These are phyloP conservation scores for Rhinichthys osculus DNA, from an alignment of 2,797 vertebrate genomes.

Conservation along the genomic window DNA sequence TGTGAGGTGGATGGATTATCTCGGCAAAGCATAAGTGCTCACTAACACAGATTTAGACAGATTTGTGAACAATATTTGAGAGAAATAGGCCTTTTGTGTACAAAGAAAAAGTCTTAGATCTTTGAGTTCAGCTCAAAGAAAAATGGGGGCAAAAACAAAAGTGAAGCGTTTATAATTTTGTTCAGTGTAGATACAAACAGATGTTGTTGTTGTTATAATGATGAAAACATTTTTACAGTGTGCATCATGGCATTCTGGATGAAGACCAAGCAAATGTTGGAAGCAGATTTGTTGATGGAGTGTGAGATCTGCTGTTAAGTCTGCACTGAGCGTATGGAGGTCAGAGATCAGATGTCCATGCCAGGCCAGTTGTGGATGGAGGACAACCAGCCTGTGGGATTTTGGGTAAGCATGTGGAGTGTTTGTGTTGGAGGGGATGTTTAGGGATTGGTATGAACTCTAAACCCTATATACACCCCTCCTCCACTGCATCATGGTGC, in stretches of 20 bases:
- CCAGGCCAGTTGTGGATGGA: neutral
- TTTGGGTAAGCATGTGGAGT: slow-evolving; percentile 19
- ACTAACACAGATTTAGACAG: too few relatives aligned
- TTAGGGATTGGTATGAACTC: slow-evolving; percentile 18
- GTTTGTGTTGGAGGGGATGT: slow-evolving; percentile 12
- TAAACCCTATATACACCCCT: slow-evolving; percentile 23
- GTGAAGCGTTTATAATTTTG: too few relatives aligned
- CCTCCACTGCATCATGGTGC: slow-evolving; percentile 58
- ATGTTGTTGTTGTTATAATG: neutral
- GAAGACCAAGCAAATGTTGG: neutral
- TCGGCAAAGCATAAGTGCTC: too few relatives aligned
- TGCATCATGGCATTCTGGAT: neutral
- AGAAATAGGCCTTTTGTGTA: too few relatives aligned
- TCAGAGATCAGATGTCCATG: slow-evolving; percentile 20
- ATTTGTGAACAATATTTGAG: too few relatives aligned
- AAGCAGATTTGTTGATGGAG: slow-evolving; percentile 43
- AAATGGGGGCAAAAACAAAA: too few relatives aligned
- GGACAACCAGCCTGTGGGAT: slow-evolving; percentile 12
- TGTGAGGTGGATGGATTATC: too few relatives aligned
- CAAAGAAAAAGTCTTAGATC: too few relatives aligned
- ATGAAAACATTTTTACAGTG: neutral
- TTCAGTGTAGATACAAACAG: neutral
- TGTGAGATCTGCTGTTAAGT: slow-evolving; percentile 12
- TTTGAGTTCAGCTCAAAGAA: too few relatives aligned
- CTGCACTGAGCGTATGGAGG: slow-evolving; percentile 9